Evolutionary conservation across 2,888 invertebrate species (phyloP).

Genomic region (Eutolmus rufibarbis): DNA sequence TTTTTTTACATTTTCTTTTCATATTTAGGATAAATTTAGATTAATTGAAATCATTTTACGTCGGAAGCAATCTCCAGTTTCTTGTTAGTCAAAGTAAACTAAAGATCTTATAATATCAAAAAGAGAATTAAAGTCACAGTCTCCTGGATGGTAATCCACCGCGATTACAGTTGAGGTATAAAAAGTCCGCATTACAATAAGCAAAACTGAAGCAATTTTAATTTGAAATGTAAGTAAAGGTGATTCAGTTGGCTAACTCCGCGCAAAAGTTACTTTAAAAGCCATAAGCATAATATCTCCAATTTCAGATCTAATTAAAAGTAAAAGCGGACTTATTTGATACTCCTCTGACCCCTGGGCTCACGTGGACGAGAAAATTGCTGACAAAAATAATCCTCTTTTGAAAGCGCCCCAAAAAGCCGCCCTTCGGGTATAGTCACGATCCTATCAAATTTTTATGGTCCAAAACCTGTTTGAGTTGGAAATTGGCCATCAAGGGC

Average conservation of each 20-base stretch:
- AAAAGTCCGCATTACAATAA: background rate
- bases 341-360: background rate
- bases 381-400: background rate
- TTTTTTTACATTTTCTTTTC: too few species aligned
- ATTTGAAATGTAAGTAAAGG: background rate
- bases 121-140: background rate
- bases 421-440: background rate
- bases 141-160: background rate
- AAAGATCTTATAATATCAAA: background rate
- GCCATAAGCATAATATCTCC: background rate
- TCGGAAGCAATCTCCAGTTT: too few species aligned
- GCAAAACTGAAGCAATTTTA: background rate
- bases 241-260: background rate
- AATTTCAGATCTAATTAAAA: background rate
- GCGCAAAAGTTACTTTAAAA: background rate
- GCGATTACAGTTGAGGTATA: background rate
- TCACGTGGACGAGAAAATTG: background rate
- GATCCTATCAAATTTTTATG: background rate
- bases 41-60: too few species aligned
- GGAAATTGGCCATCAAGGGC: background rate
- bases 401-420: background rate
- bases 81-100: background rate
- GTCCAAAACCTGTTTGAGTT: background rate
- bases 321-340: background rate
- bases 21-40: too few species aligned